A percentile compares a stretch with the other conserved stretches of the same genome.
Conservation (phyloP, 2,888 invertebrate genomes). For the Graphium colonna region DNA sequence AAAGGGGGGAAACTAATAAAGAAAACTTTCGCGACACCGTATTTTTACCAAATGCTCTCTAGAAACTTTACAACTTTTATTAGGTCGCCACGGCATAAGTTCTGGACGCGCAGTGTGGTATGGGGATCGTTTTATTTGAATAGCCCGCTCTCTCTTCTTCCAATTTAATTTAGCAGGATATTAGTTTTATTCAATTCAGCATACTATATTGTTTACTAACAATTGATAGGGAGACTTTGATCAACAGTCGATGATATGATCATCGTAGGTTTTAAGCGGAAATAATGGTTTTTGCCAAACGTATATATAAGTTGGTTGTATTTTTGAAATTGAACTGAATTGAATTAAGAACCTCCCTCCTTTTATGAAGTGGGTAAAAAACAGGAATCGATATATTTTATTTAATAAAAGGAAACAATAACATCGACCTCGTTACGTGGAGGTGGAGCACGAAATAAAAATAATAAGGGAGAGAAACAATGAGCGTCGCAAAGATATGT, state of each 20-base stretch:
- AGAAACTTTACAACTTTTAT: slow-evolving; percentile 71
- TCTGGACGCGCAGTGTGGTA: slow-evolving; percentile 55
- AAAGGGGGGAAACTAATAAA: slow-evolving; percentile 76
- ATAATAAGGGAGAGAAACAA: slow-evolving; percentile 67
- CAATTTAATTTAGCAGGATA: not conserved
- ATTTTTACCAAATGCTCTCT: slow-evolving; percentile 74
- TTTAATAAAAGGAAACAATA: not conserved
- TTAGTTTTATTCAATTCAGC: not conserved
- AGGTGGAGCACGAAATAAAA: slow-evolving; percentile 22
- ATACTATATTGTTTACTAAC: not conserved
- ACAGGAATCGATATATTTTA: not conserved
- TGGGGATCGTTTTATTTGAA: slow-evolving; percentile 31
- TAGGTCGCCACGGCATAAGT: slow-evolving; percentile 63
- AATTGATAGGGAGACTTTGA: not conserved
- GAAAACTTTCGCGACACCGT: slow-evolving; percentile 79
- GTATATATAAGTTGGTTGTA: too few species aligned
- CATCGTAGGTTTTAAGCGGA: not conserved
- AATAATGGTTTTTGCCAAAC: not conserved
- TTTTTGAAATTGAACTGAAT: too few species aligned
- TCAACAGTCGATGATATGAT: not conserved
- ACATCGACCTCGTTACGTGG: not conserved
- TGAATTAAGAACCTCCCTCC: too few species aligned
- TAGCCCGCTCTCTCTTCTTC: not conserved
- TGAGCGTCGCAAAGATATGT: slow-evolving; percentile 66
- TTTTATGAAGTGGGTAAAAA: too few species aligned